These are phyloP conservation scores for Gibbula magus DNA, from an alignment of 2,888 invertebrate genomes.

Conservation along the genomic window DNA sequence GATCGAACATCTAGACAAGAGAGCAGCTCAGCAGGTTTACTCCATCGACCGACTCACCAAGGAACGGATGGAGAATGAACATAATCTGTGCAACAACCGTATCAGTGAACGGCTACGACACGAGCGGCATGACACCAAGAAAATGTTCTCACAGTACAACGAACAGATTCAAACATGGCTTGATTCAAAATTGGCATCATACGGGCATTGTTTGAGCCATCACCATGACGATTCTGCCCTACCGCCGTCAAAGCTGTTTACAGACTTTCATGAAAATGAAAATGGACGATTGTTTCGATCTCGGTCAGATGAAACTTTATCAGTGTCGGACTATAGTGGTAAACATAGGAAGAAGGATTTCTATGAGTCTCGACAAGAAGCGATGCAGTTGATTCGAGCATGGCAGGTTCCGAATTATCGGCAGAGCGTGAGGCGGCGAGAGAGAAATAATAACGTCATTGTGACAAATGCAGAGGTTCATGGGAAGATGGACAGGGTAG, in stretches of 20 bases:
- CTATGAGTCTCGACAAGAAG: conserved; percentile 65
- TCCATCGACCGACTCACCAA: conserved; percentile 75
- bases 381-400: conserved; percentile 68
- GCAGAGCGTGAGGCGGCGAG: conserved; percentile 35
- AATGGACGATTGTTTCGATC: conserved; percentile 68
- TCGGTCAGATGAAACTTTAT: conserved; percentile 73
- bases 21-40: conserved; percentile 64
- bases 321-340: conserved; percentile 83
- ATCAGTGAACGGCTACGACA: conserved; percentile 80
- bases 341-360: conserved; percentile 75
- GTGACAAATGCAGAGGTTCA: conserved; percentile 32
- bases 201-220: conserved; percentile 67
- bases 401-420: conserved; percentile 64
- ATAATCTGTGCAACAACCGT: conserved; percentile 81
- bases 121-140: conserved; percentile 78
- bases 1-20: conserved; percentile 86
- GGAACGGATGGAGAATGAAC: conserved; percentile 81
- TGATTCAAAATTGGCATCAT: conserved; percentile 60
- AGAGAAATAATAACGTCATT: conserved; percentile 18
- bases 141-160: conserved; percentile 60
- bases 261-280: conserved; percentile 59
- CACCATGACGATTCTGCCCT: conserved; percentile 69
- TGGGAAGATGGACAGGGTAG: conserved; percentile 26
- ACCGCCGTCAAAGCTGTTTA: conserved; percentile 61
- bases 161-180: conserved; percentile 69